Conservation (phyloP, 2,797 vertebrate species). For the Poeciliopsis paucimaculata region DNA sequence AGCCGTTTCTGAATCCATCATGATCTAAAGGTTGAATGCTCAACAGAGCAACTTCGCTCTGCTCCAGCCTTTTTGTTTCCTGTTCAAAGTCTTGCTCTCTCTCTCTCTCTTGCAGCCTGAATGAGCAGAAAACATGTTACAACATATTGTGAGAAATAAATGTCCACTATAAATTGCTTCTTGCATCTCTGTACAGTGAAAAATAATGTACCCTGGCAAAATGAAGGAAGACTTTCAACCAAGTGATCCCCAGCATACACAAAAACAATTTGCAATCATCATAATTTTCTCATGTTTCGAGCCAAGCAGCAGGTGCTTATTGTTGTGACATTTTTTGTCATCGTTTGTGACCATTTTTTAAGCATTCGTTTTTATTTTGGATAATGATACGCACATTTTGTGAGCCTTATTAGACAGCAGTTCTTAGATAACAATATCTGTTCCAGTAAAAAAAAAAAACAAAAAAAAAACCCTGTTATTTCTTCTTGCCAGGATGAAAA, state of each 20-base stretch:
- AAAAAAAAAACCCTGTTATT: not conserved
- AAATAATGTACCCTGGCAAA: not conserved
- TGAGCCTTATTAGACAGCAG: not conserved
- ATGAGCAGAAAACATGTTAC: not conserved
- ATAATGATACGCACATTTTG: not conserved
- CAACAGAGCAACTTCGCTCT: not conserved
- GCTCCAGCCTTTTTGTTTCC: not conserved
- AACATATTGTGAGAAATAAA: not conserved
- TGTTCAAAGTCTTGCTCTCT: not conserved
- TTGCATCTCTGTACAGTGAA: not conserved
- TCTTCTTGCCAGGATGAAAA: not conserved
- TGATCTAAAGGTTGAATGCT: not conserved
- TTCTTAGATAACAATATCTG: not conserved
- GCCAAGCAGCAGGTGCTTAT: not conserved
- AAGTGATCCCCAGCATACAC: not conserved
- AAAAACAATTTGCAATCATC: not conserved
- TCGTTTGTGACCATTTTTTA: not conserved
- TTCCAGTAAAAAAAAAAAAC: not conserved
- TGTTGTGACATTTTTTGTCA: not conserved
- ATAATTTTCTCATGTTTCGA: not conserved
- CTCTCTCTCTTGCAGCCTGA: not conserved
- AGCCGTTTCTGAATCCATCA: not conserved
- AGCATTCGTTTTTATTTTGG: not conserved
- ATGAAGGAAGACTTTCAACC: not conserved
- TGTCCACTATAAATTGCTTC: not conserved